Percentiles rank a stretch among this genome's conserved stretches.
Conservation (phyloP, 2,797 vertebrate genomes). For the Lithobates pipiens region DNA sequence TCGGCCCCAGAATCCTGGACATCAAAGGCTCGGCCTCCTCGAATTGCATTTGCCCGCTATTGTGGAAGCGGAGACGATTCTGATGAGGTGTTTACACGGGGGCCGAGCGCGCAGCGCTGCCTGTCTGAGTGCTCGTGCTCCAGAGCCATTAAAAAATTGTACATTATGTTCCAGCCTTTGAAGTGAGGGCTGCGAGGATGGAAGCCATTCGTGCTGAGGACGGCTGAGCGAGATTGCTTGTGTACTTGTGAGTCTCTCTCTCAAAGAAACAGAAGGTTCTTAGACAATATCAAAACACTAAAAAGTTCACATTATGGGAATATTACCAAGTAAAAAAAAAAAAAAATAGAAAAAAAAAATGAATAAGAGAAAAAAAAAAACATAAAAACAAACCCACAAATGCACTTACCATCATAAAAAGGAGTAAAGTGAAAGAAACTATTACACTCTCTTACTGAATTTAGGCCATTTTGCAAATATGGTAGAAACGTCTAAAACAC, state of each 20-base stretch:
- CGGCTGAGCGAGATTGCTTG: constrained; percentile 91
- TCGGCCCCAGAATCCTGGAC: constrained; percentile 95
- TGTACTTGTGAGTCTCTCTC: constrained; percentile 77
- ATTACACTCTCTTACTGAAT: constrained; percentile 49
- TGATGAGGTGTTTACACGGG: constrained; percentile 99
- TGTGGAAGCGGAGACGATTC: constrained; percentile 96
- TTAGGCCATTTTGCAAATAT: constrained; percentile 19
- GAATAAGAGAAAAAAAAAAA: constrained; percentile 78
- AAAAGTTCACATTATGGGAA: constrained; percentile 84
- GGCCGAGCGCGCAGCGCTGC: constrained; percentile 92
- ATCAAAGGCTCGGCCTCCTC: constrained; percentile 97
- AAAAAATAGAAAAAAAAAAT: constrained; percentile 81
- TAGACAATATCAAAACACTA: constrained; percentile 86
- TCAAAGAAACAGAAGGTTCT: constrained; percentile 84
- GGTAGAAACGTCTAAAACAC: neutral
- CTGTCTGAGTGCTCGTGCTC: constrained; percentile 94
- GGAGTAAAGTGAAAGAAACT: constrained; percentile 1
- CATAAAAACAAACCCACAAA: constrained; percentile 74
- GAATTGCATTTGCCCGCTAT: constrained; percentile 99
- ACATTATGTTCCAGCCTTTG: constrained; percentile 99
- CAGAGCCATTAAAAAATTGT: constrained; percentile 99
- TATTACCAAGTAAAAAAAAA: constrained; percentile 70
- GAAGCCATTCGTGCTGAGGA: constrained; percentile 89
- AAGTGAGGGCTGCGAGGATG: constrained; percentile 93
- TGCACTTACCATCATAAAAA: constrained; percentile 46